A percentile compares a stretch with the other conserved stretches of the same genome.
phyloP scores from a whole-genome alignment of 1,140 invertebrate genomes.

The Drosophila miranda region DNA sequence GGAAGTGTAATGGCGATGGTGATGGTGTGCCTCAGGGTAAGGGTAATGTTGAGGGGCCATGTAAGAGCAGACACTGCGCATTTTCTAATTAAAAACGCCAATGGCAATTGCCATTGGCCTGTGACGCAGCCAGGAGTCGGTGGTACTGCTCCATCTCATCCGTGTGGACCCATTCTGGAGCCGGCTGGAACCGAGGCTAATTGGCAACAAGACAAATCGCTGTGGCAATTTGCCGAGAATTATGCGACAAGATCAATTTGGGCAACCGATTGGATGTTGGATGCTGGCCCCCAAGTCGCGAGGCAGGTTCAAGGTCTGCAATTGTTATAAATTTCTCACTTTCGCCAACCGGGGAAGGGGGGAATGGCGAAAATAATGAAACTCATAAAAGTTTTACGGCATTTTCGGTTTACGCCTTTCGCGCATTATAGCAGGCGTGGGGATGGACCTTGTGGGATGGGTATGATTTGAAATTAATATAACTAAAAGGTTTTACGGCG shows the following conservation, averaged over 20 bases:
- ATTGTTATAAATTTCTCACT: conserved; percentile 35
- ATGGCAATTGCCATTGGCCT: conserved; percentile 69
- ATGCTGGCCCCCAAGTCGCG: not conserved
- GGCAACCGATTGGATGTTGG: conserved; percentile 28
- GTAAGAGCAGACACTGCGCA: conserved; percentile 37
- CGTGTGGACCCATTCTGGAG: conserved; percentile 5
- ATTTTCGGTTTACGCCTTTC: conserved; percentile 56
- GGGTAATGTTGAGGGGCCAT: not conserved
- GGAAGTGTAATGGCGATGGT: not conserved
- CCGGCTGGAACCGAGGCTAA: conserved; percentile 51
- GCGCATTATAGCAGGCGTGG: conserved; percentile 31
- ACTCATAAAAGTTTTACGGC: conserved; percentile 62
- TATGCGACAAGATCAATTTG: conserved; percentile 78
- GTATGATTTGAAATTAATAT: conserved; percentile 76
- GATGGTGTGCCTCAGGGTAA: not conserved
- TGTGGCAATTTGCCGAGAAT: conserved; percentile 70
- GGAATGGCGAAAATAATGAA: not conserved
- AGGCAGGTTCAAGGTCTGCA: conserved; percentile 67
- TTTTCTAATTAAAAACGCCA: conserved; percentile 78
- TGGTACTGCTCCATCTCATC: conserved; percentile 9
- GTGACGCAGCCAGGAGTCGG: conserved; percentile 7
- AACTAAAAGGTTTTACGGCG: conserved; percentile 76
- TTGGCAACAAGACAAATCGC: conserved; percentile 78
- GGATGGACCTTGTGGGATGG: conserved; percentile 6
- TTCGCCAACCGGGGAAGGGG: not conserved